These are phyloP conservation scores for Drosophila serrata DNA, from an alignment of 1,140 invertebrate genomes.

Conservation along the genomic window DNA sequence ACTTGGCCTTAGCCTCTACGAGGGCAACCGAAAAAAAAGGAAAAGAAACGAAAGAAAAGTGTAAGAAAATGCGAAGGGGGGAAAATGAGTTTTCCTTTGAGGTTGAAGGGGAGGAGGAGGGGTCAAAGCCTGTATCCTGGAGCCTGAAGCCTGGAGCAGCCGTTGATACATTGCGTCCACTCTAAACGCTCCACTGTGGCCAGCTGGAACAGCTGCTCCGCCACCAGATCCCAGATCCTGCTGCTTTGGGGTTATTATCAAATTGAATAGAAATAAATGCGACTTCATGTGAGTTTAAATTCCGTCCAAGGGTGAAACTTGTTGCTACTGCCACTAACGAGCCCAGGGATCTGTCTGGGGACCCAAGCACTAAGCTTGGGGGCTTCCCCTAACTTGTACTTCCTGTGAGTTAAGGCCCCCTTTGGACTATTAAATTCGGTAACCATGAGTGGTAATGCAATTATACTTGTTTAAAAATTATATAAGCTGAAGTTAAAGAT, in stretches of 20 bases:
- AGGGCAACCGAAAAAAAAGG: background rate
- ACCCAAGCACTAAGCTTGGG: background rate
- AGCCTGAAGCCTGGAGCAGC: slow-evolving; percentile 49
- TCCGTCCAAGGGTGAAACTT: slow-evolving; percentile 35
- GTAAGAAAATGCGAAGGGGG: slow-evolving; percentile 59
- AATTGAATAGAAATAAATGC: slow-evolving; percentile 83
- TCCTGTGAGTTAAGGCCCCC: slow-evolving; percentile 1
- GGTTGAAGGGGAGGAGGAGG: background rate
- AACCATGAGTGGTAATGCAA: background rate
- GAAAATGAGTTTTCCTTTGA: slow-evolving; percentile 74
- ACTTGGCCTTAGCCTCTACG: slow-evolving; percentile 28
- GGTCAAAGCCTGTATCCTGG: too few species aligned
- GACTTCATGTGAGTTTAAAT: slow-evolving; percentile 77
- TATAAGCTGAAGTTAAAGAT: background rate
- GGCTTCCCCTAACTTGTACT: background rate
- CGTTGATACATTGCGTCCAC: slow-evolving; percentile 77
- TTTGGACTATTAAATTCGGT: background rate
- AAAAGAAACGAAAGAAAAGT: slow-evolving; percentile 38
- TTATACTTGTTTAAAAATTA: background rate
- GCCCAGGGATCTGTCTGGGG: slow-evolving; percentile 9
- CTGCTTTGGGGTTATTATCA: slow-evolving; percentile 77
- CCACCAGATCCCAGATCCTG: slow-evolving; percentile 15
- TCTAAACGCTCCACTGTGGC: slow-evolving; percentile 79
- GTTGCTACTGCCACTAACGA: slow-evolving; percentile 24
- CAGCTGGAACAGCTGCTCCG: slow-evolving; percentile 58